Base-by-base conservation (phyloP, 2,113 vertebrate genomes). In the Lepus americanus region DNA sequence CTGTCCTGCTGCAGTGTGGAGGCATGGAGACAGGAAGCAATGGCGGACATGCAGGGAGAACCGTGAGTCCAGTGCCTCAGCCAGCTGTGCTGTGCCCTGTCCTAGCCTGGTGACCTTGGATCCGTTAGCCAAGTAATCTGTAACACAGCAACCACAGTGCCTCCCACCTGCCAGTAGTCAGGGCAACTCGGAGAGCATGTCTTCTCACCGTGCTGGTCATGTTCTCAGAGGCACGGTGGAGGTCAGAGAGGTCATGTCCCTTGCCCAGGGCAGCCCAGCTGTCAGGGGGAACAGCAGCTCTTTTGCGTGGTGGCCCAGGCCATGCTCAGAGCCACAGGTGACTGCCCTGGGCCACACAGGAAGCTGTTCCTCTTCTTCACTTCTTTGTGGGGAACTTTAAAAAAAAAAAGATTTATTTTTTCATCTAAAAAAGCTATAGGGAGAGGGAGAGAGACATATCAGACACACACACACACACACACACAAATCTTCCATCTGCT, bases 131-230 rank as follows among this genome's bases (percentile, higher is more conserved):
- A 20, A 77, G 51, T 77, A 33, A 33, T 49, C 55, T 9, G n/a
- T 11, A 11, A 8, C 6, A 44, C 3, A 12, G 16, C 6, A 17
- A 77, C n/a, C 81, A 6, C 17, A 16, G 8, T 31, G 36, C 74
- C 6, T 0, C 33, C 22, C 0, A 53, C 53, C n/a, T 19, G 10
- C 1, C 0, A 0, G 72, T 77, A 44, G 19, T 55, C 27, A 22
- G 39, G 4, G 1, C n/a, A 55, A 72, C 13, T 33, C 23, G 6
- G n/a, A 72, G 33, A 3, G 0, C 4, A 6, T 0, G 31, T 67
- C 49, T 55, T 44, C 0, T 79, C 70, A 0, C 12, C 5, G 0
- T 13, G 39, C 55, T 1, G 9, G 53, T 14, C 22, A n/a, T 9
- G 5, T 64, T 69, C 31, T 76, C 76, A 9, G 0, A 8, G 87